Evolutionary conservation across 2,113 vertebrate species (phyloP), one percentile per base, ranked within the genome.

Genomic region (Alethe diademata): DNA sequence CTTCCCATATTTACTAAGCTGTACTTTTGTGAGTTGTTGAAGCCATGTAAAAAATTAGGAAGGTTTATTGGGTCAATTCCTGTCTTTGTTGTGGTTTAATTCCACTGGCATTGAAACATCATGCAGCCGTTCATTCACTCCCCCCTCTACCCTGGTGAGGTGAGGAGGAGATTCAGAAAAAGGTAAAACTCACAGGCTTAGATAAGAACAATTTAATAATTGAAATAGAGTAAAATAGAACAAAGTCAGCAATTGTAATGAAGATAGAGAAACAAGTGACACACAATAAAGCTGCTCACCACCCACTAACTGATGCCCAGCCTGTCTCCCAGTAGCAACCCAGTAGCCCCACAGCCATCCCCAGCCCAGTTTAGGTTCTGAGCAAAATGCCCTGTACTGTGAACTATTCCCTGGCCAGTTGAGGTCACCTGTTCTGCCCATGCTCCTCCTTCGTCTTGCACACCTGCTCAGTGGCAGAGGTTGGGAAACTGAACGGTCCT

Each of bases 41-140:
- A 56, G 29, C 15, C 40, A 18, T 1, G 12, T 75, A 33, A 78
- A 93, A 82, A 88, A 71, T 18, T 40, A 33, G 10, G 33, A 78
- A 24, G 28, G 36, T 80, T 88, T 64, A 51, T 53, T 43, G 5
- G 1, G 1, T 43, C 78, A 72, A 78, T 67, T 38, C 28, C 23
- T 10, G 12, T 78, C 64, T 69, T 43, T 51, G 43, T 29, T 69
- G 40, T 35, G 62, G n/a, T 36, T 83, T 90, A 62, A 75, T 62
- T 65, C 31, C 48, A 31, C 1, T 56, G 56, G 9, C 56, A 69
- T 26, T 12, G 9, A 42, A 69, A 40, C 16, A 35, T n/a, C 17
- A 48, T 0, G 0, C 26, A 69, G 62, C 14, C 0, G 0, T 25
- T 69, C 54, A 23, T 20, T 54, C 25, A 31, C 17, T 35, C 6